Evolutionary conservation across 1,140 invertebrate species (phyloP), one percentile per base, ranked within the genome.

Genomic region (Zaprionus lachaisei): DNA sequence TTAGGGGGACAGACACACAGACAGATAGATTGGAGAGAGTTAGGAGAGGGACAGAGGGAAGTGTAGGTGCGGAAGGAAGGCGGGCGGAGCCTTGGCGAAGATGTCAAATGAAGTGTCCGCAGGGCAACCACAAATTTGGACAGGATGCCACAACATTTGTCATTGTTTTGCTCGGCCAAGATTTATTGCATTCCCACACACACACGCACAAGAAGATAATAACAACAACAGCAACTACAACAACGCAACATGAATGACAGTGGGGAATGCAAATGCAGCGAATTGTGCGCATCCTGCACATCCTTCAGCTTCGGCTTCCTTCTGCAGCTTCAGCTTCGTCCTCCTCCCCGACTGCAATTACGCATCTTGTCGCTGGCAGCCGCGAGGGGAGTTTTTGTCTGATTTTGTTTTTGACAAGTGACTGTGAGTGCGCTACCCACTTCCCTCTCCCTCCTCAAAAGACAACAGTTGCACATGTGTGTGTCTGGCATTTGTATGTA

Each of bases 371-470:
- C 84, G 84, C 84, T 70, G 63, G 82, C 82, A 71, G 70, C 68
- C 74, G 69, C 69, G 67, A 55, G 80, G 74, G 67, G 83, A 77
- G 66, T 90, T 87, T 87, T 84, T 81, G 85, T 84, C 83, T 84
- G 85, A 87, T 87, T 87, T 89, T 87, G 85, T 87, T 90, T 87
- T 84, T 87, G 84, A 87, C 84, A 87, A 87, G 84, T 90, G 80
- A 86, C 73, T 77, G 70, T 57, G 41, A n/a, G 41, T 44, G n/a
- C 41, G 41, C 41, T 54, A 44, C 70, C 58, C 55, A 38, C n/a
- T 24, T 20, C 54, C 12, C 28, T 15, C 9, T 14, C 26, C 2
- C n/a, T 57, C 11, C 28, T 49, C 44, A 38, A n/a, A 57, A 63
- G 54, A 37, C 71, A 49, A 71, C 70, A 54, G 66, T 47, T 77